Percentiles rank a stretch among this genome's conserved stretches.
These are phyloP conservation scores for Macropodus opercularis DNA, from an alignment of 2,797 vertebrate species.

Conservation along the genomic window DNA sequence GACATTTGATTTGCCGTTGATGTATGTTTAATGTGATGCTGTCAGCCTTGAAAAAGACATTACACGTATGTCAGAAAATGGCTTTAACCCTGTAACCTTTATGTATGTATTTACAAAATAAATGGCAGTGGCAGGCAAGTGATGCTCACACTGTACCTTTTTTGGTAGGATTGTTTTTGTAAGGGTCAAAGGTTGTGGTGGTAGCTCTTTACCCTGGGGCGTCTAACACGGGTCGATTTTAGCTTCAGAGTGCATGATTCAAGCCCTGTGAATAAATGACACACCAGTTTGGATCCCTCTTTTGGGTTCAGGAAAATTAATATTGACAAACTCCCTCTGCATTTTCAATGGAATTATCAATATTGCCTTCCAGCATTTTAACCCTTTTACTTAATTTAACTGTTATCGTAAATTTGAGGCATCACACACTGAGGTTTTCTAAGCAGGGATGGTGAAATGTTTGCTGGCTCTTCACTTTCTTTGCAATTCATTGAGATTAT, in stretches of 20 bases:
- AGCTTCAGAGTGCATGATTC: slow-evolving; percentile 76
- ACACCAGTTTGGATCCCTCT: slow-evolving; percentile 80
- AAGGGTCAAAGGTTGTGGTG: slow-evolving; percentile 74
- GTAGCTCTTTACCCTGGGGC: slow-evolving; percentile 70
- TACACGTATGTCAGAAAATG: not conserved
- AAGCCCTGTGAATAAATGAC: slow-evolving; percentile 83
- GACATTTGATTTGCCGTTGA: slow-evolving; percentile 31
- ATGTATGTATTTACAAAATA: slow-evolving; percentile 40
- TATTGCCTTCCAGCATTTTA: slow-evolving; percentile 84
- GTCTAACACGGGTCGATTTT: slow-evolving; percentile 76
- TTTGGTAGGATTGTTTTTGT: slow-evolving; percentile 49
- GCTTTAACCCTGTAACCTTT: slow-evolving; percentile 12
- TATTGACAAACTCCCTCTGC: slow-evolving; percentile 85
- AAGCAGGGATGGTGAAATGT: slow-evolving; percentile 44
- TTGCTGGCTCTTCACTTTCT: slow-evolving; percentile 67
- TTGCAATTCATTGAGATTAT: slow-evolving; percentile 65
- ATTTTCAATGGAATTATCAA: slow-evolving; percentile 87
- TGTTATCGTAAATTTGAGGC: slow-evolving; percentile 82
- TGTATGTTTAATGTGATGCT: slow-evolving; percentile 3
- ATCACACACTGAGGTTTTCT: slow-evolving; percentile 64
- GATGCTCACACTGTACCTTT: slow-evolving; percentile 48
- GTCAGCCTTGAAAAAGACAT: not conserved
- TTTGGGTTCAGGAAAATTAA: slow-evolving; percentile 87
- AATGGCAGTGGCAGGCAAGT: slow-evolving; percentile 11
- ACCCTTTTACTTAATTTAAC: slow-evolving; percentile 87